Evolutionary conservation across 2,888 invertebrate genomes (phyloP), one percentile per base, ranked within the genome.

Genomic region (Orthonevra nobilis): DNA sequence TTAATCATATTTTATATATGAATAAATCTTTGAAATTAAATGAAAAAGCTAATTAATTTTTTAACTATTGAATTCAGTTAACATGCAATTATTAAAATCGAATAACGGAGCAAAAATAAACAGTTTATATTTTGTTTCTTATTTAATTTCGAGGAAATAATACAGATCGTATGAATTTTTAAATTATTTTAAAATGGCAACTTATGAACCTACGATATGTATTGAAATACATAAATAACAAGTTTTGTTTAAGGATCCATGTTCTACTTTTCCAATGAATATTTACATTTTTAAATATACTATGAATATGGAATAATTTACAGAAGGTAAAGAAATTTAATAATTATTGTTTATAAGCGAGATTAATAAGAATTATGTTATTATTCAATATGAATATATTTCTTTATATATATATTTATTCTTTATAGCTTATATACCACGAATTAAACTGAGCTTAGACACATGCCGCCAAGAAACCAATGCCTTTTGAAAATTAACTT

Each of bases 391-490:
- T n/a, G 46, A 46, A 70, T 72, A 60, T 70, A 48, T 30, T 54
- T 56, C 15, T 42, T 48, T 48, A 72, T 44, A 66, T 68, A 46
- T 52, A 44, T 73, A 61, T 63, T 52, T 50, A 10, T 74, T 66
- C 69, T 81, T 30, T 40, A 66, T 77, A 74, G 72, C 61, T 81
- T 82, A 81, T 56, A 75, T 56, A 63, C 81, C 61, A 69, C 72
- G 82, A 81, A 72, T 70, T 54, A 42, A 77, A 77, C 68, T 82
- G 85, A 86, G 85, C 84, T 84, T 85, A 86, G 86, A 88, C 91
- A 92, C 92, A 92, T 92, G 92, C 92, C 92, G 92, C 92, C 92
- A 92, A 93, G 92, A 92, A 92, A 92, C 92, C 92, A 92, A 92
- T 92, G 92, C 92, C 92, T 91, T 91, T 91, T 90, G 90, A 84